Evolutionary conservation across 1,140 invertebrate genomes (phyloP).

Genomic region (Rhopalosiphum maidis): DNA sequence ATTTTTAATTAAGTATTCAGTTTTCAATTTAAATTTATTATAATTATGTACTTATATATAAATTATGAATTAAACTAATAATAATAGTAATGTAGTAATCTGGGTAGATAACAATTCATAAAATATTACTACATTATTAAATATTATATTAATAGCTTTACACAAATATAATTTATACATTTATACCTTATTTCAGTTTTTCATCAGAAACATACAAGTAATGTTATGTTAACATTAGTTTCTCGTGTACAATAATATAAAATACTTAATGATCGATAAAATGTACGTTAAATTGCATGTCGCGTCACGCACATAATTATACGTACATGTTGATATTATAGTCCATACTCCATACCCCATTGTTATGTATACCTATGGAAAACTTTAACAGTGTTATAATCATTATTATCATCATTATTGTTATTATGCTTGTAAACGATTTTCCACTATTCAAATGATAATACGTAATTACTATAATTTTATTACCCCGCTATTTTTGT

Average conservation of each 20-base stretch:
- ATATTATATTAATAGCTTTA: not conserved
- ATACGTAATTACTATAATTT: not conserved
- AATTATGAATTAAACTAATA: not conserved
- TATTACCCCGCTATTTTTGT: not conserved
- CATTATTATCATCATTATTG: not conserved
- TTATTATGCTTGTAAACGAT: not conserved
- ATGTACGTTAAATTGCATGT: not conserved
- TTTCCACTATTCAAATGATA: not conserved
- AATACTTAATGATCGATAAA: not conserved
- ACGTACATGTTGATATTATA: not conserved
- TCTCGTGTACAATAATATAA: not conserved
- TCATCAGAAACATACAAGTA: not conserved
- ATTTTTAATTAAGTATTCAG: not conserved
- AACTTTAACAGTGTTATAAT: constrained; percentile 12
- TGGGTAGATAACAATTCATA: too few species aligned
- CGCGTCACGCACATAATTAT: not conserved
- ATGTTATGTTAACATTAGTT: not conserved
- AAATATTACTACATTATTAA: not conserved
- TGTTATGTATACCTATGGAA: not conserved
- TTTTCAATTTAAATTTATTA: not conserved
- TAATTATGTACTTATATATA: not conserved
- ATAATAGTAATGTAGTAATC: too few species aligned
- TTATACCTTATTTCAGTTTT: not conserved
- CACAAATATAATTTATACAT: not conserved
- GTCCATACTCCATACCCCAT: not conserved